Conservation (phyloP, 2,888 invertebrate species). For the Antheraea assamensis region DNA sequence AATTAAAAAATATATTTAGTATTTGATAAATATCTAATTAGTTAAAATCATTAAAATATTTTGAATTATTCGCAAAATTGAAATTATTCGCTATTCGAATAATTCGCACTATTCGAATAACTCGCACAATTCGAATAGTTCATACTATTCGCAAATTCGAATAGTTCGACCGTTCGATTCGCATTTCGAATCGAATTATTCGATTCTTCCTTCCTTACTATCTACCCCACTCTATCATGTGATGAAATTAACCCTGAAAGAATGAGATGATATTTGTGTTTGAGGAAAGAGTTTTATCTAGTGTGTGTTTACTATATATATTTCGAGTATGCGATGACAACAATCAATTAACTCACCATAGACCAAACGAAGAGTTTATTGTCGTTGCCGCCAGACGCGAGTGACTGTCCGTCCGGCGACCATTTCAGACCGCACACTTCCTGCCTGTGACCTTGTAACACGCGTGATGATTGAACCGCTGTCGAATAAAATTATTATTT, state of each 20-base stretch:
- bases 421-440: conserved; percentile 99
- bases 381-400: conserved; percentile 99
- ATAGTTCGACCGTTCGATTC: too few species aligned
- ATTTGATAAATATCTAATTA: too few species aligned
- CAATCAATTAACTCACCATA: conserved; percentile 62
- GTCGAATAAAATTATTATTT: conserved; percentile 23
- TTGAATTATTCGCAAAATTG: too few species aligned
- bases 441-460: conserved; percentile 95
- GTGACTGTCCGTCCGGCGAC: conserved; percentile 98
- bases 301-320: too few species aligned
- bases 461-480: conserved; percentile 87
- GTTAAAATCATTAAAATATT: too few species aligned
- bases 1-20: too few species aligned
- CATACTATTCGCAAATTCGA: too few species aligned
- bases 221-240: neutral
- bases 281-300: neutral
- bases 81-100: too few species aligned
- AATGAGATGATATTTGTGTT: neutral
- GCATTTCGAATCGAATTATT: too few species aligned
- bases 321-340: neutral
- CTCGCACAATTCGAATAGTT: too few species aligned
- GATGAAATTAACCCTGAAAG: neutral
- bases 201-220: too few species aligned
- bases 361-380: conserved; percentile 97
- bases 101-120: too few species aligned